phyloP scores from a whole-genome alignment of 1,140 invertebrate genomes.

The Arctopsyche grandis region DNA sequence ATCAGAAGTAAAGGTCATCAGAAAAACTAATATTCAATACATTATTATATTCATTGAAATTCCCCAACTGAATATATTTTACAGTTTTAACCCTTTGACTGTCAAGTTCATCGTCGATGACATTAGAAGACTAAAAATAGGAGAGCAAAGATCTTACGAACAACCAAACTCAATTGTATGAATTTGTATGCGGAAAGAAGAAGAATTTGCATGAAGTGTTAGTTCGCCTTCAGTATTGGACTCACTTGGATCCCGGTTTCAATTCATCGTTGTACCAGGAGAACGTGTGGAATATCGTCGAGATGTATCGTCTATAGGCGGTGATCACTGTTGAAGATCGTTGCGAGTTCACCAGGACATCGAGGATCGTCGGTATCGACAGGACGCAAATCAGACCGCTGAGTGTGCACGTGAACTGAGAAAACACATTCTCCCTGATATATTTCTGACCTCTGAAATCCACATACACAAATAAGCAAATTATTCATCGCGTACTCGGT shows the following conservation, averaged over 20 bases:
- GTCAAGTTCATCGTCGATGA: too few species aligned
- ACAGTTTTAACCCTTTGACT: too few species aligned
- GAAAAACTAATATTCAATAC: too few species aligned
- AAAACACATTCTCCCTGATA: conserved; percentile 70
- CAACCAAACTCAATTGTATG: too few species aligned
- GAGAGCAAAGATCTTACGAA: too few species aligned
- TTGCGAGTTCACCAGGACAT: conserved; percentile 72
- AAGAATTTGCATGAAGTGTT: too few species aligned
- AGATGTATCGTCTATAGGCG: conserved; percentile 81
- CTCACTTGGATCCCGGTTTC: conserved; percentile 66
- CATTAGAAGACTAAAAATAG: too few species aligned
- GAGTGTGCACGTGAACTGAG: conserved; percentile 70
- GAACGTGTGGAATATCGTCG: conserved; percentile 76
- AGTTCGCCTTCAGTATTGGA: conserved; percentile 43
- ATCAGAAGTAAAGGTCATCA: too few species aligned
- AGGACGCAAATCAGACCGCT: conserved; percentile 72
- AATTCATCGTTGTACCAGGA: conserved; percentile 79
- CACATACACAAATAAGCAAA: conserved; percentile 33
- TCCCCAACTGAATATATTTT: too few species aligned
- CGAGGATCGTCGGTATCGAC: conserved; percentile 71
- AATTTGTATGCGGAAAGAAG: too few species aligned
- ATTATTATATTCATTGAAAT: too few species aligned
- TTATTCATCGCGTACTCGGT: too few species aligned
- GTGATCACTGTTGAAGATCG: conserved; percentile 71
- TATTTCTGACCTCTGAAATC: conserved; percentile 73